Base-by-base conservation (phyloP, 2,113 vertebrate species). In the Axis porcinus region DNA sequence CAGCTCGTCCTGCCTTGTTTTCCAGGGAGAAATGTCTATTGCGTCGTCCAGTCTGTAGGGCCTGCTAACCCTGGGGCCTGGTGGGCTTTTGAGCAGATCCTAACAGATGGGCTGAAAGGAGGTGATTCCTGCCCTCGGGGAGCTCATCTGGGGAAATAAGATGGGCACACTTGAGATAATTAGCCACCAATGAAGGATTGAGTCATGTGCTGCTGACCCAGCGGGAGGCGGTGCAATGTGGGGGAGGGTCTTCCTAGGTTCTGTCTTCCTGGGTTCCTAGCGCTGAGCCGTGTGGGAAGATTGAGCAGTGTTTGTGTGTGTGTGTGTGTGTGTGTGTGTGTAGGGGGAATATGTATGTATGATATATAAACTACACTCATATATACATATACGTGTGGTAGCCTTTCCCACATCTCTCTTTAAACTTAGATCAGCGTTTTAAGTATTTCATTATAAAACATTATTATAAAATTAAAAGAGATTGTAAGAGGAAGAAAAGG, bases 371-470 rank as follows among this genome's bases (percentile, higher is more conserved):
- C 86, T 36, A 88, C 33, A 83, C 30, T 76, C 52, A 60, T 81
- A 16, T 62, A 7, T 50, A 25, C 12, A 25, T 54, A 8, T 89
- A 89, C 64, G 4, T 55, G 9, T 86, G 21, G 43, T 33, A 76
- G 15, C 36, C 52, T 94, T 94, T 27, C 52, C 55, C 28, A 64
- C 36, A 67, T 57, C 62, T 83, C 64, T 62, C 33, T 6, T 3
- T 15, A 55, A 55, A 92, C 92, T 25, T 74, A 89, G 14, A 84
- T 43, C 62, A 33, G n/a, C 70, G 9, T 92, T 92, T 97, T 64
- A 57, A 84, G 74, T 89, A 91, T 60, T 92, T 96, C 6, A 70
- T 84, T 91, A n/a, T 94, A 79, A 94, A 96, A 64, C 36, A 62
- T 54, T 50, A 36, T 87, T 83, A 74, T 81, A 89, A 89, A 9